Evolutionary conservation across 1,140 invertebrate genomes (phyloP).

Genomic region (Glomeris maerens): DNA sequence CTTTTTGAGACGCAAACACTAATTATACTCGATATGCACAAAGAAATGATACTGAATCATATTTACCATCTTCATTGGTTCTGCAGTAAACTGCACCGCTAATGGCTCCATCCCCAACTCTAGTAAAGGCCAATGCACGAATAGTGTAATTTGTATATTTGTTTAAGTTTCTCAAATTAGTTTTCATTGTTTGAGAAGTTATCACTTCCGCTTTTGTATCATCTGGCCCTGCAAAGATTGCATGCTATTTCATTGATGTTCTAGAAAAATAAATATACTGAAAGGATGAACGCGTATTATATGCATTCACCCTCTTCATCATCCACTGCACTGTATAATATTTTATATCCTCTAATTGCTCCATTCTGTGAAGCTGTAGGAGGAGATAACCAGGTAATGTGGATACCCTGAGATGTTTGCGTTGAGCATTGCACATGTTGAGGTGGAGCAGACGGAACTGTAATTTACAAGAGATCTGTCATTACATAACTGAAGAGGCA

Average conservation of each 20-base stretch:
- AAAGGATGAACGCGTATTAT: conserved; percentile 17
- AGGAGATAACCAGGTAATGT: conserved; percentile 31
- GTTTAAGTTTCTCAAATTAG: conserved; percentile 26
- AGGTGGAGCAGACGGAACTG: conserved; percentile 34
- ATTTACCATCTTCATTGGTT: conserved; percentile 33
- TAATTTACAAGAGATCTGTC: conserved; percentile 9
- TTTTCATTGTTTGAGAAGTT: background rate
- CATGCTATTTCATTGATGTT: background rate
- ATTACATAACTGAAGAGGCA: background rate
- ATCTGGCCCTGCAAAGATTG: background rate
- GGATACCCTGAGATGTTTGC: conserved; percentile 27
- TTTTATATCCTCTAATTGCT: conserved; percentile 33
- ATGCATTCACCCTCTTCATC: background rate
- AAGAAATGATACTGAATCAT: background rate
- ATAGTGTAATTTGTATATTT: conserved; percentile 38
- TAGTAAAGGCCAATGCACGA: conserved; percentile 33
- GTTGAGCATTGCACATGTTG: conserved; percentile 26
- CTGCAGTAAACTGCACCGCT: conserved; percentile 31
- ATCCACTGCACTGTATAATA: conserved; percentile 27
- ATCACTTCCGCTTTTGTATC: background rate
- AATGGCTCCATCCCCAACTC: conserved; percentile 34
- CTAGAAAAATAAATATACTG: background rate
- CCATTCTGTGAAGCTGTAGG: conserved; percentile 32
- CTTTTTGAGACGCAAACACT: too few relatives aligned
- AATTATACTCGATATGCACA: too few relatives aligned